A percentile compares a stretch with the other conserved stretches of the same genome.
phyloP scores from a whole-genome alignment of 1,140 invertebrate species.

The Belonocnema kinseyi region DNA sequence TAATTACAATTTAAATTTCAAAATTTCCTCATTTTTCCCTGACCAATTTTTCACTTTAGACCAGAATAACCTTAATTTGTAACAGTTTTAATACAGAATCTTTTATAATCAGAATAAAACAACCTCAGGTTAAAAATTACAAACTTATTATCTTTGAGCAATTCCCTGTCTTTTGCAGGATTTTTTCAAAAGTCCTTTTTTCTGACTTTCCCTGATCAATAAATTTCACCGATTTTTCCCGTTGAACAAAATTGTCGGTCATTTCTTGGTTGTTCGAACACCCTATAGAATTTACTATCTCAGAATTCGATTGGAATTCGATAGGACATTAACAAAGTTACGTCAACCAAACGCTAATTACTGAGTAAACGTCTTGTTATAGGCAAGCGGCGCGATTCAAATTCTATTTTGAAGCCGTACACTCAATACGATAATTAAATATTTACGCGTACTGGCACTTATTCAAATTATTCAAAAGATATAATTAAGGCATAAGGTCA shows the following conservation, averaged over 20 bases:
- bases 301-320: neutral
- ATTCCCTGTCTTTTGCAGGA: too few species aligned
- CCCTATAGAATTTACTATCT: too few species aligned
- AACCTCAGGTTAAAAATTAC: too few species aligned
- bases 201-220: too few species aligned
- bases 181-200: too few species aligned
- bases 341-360: constrained; percentile 26
- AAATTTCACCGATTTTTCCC: neutral
- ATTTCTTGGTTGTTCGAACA: neutral
- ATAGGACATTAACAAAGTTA: constrained; percentile 19
- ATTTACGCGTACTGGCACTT: neutral
- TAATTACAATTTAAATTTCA: too few species aligned
- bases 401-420: constrained; percentile 21
- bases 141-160: too few species aligned
- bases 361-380: constrained; percentile 21
- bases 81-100: too few species aligned
- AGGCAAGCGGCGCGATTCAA: constrained; percentile 11
- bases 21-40: too few species aligned
- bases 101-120: too few species aligned
- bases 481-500: neutral
- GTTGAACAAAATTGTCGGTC: neutral
- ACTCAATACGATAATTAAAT: constrained; percentile 16
- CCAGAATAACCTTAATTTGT: too few species aligned
- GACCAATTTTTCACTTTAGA: too few species aligned
- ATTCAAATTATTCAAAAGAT: constrained; percentile 7